Evolutionary conservation across 2,113 vertebrate genomes (phyloP), one percentile per base, ranked within the genome.

Genomic region (Corythoichthys haematopterus): DNA sequence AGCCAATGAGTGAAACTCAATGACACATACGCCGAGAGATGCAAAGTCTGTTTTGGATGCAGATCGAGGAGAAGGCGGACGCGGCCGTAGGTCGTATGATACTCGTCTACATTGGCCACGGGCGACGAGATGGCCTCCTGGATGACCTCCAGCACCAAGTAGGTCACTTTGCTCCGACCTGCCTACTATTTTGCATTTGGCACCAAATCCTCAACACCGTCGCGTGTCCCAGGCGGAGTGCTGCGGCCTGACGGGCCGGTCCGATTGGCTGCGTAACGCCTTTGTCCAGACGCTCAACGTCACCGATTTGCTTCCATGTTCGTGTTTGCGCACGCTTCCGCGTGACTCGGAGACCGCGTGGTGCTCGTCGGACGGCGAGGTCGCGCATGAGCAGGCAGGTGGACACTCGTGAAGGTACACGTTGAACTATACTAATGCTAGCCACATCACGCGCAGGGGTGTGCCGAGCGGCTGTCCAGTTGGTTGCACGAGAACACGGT

Each of bases 201-300:
- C 36, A 7, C 6, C 3, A 37, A 36, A 3, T 0, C 6, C 40
- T 62, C 7, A 40, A 45, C 0, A 2, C 1, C 3, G 7, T 36
- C 15, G 20, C n/a, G n/a, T 2, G 14, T 7, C 57, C 16, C 71
- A 92, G 91, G 82, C 59, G 1, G 0, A 16, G 3, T 92, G 91
- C 75, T 92, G 91, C 28, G 91, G 91, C 48, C 33, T 55, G 61
- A 50, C 1, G 0, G 62, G 45, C 0, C 46, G 76, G 3, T 28
- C 60, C 28, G 87, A 92, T 69, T 92, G 91, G 91, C 47, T 70
- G 66, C 67, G 62, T 6, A 92, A 91, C 73, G 7, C 20, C 0
- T 69, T 79, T 55, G 69, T 92, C 48, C 15, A 64, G 52, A 64
- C 2, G 2, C 52, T 70, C 59, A 71, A 74, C 28, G 15, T 1